Evolutionary conservation across 2,888 invertebrate genomes (phyloP).

Genomic region (Neelides folsomi): DNA sequence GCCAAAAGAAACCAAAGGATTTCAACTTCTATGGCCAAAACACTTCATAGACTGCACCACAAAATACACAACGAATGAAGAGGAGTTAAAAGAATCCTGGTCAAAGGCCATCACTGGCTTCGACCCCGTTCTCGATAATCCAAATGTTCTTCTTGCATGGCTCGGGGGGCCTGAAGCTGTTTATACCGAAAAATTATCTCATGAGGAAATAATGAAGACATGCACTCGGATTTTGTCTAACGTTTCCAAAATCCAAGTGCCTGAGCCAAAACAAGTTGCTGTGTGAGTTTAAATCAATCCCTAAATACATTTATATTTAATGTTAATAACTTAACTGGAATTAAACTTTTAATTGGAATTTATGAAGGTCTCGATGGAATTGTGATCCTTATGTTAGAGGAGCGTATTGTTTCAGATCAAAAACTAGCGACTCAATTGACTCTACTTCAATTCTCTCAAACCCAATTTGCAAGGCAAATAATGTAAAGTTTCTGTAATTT

Average conservation of each 20-base stretch:
- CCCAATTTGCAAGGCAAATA: conserved; percentile 38
- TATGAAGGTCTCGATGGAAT: conserved; percentile 45
- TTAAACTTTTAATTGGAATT: conserved; percentile 15
- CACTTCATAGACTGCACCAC: conserved; percentile 23
- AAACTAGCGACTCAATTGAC: conserved; percentile 40
- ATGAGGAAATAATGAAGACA: conserved; percentile 42
- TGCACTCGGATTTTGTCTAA: conserved; percentile 43
- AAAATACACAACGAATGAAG: not conserved
- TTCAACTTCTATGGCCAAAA: conserved; percentile 46
- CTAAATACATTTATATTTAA: too few species aligned
- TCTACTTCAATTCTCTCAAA: conserved; percentile 39
- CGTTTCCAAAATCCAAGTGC: conserved; percentile 43
- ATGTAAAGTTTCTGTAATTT: too few species aligned
- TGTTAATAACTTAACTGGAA: conserved; percentile 5
- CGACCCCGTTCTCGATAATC: conserved; percentile 44
- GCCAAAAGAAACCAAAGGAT: conserved; percentile 42
- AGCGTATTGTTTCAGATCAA: conserved; percentile 47
- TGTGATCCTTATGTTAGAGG: conserved; percentile 46
- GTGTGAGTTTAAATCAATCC: conserved; percentile 37
- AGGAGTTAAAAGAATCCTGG: conserved; percentile 39
- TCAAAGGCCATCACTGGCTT: conserved; percentile 50
- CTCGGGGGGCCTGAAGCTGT: conserved; percentile 50
- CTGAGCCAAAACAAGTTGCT: conserved; percentile 40
- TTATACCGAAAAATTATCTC: conserved; percentile 44
- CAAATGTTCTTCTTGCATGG: conserved; percentile 50